phyloP scores from a whole-genome alignment of 2,797 vertebrate species.

The Pangasius krempfi region DNA sequence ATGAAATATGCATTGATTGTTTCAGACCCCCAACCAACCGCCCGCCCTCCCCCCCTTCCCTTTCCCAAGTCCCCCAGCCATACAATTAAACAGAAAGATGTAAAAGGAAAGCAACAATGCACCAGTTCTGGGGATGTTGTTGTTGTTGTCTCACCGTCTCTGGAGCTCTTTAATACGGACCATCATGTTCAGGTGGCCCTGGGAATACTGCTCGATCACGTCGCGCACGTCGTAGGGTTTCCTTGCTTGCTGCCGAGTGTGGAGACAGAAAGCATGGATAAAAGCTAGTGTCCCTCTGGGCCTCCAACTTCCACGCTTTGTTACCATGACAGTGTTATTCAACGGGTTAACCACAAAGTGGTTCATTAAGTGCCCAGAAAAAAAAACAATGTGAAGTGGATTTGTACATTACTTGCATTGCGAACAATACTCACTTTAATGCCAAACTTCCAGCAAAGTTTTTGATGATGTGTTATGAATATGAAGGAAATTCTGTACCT shows the following conservation, averaged over 20 bases:
- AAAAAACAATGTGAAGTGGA: not conserved
- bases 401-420: not conserved
- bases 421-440: not conserved
- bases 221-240: conserved; percentile 78
- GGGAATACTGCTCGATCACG: conserved; percentile 81
- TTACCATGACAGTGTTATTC: conserved; percentile 43
- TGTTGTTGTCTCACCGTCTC: conserved; percentile 70
- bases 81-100: not conserved
- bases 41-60: not conserved
- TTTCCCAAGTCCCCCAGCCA: not conserved
- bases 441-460: not conserved
- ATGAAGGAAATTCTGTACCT: conserved; percentile 73
- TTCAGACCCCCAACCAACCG: not conserved
- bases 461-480: not conserved
- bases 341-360: conserved; percentile 2
- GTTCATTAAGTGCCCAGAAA: not conserved
- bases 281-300: conserved; percentile 57
- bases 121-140: not conserved
- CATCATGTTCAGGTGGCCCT: conserved; percentile 82
- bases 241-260: conserved; percentile 73
- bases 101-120: not conserved
- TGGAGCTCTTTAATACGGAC: conserved; percentile 81
- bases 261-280: conserved; percentile 45
- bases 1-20: conserved; percentile 40
- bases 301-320: conserved; percentile 65